Percentiles rank a stretch among this genome's conserved stretches.
Conservation (phyloP, 2,888 invertebrate genomes). For the Lycophotia porphyrea region DNA sequence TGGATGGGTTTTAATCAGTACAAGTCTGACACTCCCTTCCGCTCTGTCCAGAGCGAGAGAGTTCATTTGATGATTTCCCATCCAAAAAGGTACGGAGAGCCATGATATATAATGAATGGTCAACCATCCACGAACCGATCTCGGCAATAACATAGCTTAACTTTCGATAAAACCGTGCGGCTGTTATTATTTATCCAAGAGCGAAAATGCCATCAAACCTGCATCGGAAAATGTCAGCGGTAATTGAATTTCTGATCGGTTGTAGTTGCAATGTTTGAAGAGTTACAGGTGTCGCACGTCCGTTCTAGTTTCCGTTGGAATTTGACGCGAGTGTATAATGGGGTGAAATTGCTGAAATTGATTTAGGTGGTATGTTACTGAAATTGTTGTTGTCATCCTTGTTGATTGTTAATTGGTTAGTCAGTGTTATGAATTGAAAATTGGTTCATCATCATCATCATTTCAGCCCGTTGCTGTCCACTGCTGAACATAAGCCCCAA, state of each 20-base stretch:
- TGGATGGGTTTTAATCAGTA: too few relatives aligned
- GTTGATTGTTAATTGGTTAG: neutral
- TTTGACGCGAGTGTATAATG: slow-evolving; percentile 6
- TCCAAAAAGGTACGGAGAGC: too few relatives aligned
- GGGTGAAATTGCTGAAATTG: slow-evolving; percentile 2
- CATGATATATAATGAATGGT: neutral
- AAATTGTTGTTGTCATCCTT: neutral
- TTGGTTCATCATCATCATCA: too few relatives aligned
- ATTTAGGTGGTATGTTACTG: slow-evolving; percentile 10
- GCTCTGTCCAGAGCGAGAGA: too few relatives aligned
- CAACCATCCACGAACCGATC: neutral
- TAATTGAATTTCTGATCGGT: slow-evolving; percentile 87
- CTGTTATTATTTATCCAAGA: neutral
- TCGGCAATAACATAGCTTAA: neutral
- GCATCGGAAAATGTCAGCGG: slow-evolving; percentile 76
- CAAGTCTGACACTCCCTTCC: too few relatives aligned
- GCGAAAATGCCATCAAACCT: slow-evolving; percentile 76
- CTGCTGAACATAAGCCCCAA: too few relatives aligned
- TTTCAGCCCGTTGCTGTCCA: too few relatives aligned
- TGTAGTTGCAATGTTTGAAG: slow-evolving; percentile 71
- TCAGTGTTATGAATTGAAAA: neutral
- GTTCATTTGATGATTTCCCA: too few relatives aligned
- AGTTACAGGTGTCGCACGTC: slow-evolving; percentile 80
- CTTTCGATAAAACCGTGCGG: neutral
- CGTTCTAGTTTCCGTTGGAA: slow-evolving; percentile 35